phyloP scores from a whole-genome alignment of 2,113 vertebrate species.

The Scalopus aquaticus region DNA sequence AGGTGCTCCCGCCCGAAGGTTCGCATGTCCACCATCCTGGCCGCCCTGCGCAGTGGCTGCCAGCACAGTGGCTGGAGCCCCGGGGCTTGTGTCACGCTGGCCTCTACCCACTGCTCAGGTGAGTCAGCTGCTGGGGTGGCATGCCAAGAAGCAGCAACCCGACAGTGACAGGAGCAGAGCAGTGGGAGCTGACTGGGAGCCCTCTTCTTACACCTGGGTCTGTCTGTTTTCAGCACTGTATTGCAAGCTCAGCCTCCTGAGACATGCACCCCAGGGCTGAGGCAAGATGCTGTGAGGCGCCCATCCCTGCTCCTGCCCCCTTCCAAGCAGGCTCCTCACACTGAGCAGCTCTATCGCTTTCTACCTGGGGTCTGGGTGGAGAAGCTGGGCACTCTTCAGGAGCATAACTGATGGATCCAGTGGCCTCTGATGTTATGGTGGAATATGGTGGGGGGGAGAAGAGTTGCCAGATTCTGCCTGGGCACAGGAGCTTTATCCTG shows the following conservation, averaged over 20 bases:
- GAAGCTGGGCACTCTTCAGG: background rate
- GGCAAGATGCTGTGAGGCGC: no score
- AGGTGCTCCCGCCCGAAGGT: no score
- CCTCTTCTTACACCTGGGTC: background rate
- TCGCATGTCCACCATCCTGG: background rate
- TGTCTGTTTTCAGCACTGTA: background rate
- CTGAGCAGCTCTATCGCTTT: background rate
- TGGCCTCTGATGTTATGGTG: background rate
- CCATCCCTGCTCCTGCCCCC: background rate
- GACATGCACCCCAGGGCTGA: background rate
- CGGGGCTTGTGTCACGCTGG: background rate
- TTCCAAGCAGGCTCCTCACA: background rate
- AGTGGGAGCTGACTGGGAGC: background rate
- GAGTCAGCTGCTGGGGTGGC: background rate
- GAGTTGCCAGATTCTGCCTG: background rate
- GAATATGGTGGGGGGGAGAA: background rate
- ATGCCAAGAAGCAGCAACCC: background rate
- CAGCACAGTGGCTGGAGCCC: background rate
- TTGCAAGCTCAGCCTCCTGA: background rate
- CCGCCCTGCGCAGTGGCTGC: background rate
- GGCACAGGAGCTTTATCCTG: background rate
- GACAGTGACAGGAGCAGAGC: rapidly evolving
- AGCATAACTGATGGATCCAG: background rate
- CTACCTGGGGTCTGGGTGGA: no score
- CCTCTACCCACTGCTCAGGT: no score